phyloP scores from a whole-genome alignment of 92 coral and sea anemone species.

The Umimayanthus kanabou region DNA sequence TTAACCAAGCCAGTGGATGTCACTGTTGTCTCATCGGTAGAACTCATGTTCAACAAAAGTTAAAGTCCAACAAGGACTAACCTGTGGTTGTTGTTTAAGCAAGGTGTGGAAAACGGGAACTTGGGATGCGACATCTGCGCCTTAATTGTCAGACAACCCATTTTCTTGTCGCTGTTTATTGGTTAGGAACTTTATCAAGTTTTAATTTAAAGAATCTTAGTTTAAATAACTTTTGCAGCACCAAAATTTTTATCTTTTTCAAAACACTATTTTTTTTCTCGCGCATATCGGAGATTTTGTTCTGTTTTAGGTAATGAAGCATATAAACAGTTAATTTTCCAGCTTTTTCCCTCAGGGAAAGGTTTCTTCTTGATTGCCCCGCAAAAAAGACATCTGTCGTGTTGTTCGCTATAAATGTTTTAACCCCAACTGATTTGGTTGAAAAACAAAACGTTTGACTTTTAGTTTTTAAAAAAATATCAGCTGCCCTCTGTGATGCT shows the following conservation, averaged over 20 bases:
- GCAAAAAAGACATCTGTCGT: neutral
- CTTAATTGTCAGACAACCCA: neutral
- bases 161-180: neutral
- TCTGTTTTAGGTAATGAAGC: neutral
- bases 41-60: neutral
- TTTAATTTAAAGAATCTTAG: neutral
- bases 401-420: neutral
- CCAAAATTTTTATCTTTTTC: neutral
- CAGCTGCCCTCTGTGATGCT: neutral
- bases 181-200: neutral
- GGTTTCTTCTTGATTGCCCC: neutral
- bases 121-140: neutral
- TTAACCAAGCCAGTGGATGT: slow-evolving; percentile 64
- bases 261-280: neutral
- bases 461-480: neutral
- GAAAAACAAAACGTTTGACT: neutral
- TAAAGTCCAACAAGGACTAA: neutral
- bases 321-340: neutral
- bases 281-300: neutral
- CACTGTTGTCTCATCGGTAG: neutral
- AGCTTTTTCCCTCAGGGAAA: neutral
- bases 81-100: neutral
- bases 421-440: neutral
- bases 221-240: neutral
- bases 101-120: neutral